Percentiles rank a stretch among this genome's conserved stretches.
Conservation (phyloP, 2,888 invertebrate genomes). For the Arge pagana region DNA sequence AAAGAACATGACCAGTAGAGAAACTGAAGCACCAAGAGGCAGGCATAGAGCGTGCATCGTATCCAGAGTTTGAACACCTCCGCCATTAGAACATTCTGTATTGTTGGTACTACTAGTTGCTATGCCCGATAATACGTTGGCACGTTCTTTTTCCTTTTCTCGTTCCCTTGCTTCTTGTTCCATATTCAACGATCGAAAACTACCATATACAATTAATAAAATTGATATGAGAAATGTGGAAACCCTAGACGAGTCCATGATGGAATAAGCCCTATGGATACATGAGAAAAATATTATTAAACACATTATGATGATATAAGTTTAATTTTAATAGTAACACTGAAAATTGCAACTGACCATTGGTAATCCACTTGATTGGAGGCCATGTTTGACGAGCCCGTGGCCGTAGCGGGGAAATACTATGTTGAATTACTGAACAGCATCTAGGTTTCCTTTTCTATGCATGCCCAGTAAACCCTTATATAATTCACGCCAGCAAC, state of each 20-base stretch:
- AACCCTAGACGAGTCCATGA: slow-evolving; percentile 96
- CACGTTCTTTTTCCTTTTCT: slow-evolving; percentile 75
- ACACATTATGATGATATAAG: neutral
- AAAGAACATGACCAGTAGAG: slow-evolving; percentile 96
- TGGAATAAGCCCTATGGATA: slow-evolving; percentile 80
- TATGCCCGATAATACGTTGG: slow-evolving; percentile 67
- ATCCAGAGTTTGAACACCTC: slow-evolving; percentile 85
- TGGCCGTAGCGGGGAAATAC: slow-evolving; percentile 49
- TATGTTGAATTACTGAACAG: slow-evolving; percentile 47
- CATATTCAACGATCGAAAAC: slow-evolving; percentile 95
- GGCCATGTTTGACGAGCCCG: slow-evolving; percentile 55
- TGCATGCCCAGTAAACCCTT: slow-evolving; percentile 41
- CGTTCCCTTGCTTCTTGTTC: slow-evolving; percentile 91
- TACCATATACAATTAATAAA: slow-evolving; percentile 95
- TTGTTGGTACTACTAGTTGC: slow-evolving; percentile 53
- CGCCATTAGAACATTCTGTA: slow-evolving; percentile 46
- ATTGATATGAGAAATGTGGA: slow-evolving; percentile 97
- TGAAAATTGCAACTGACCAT: slow-evolving; percentile 58
- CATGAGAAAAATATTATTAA: slow-evolving; percentile 29
- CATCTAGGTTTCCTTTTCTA: slow-evolving; percentile 49
- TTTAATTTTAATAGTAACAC: neutral
- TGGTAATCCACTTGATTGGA: slow-evolving; percentile 61
- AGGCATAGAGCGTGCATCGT: slow-evolving; percentile 97
- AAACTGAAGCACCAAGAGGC: slow-evolving; percentile 93
- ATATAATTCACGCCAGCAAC: slow-evolving; percentile 52